Base-by-base conservation (phyloP, 1,140 invertebrate species). In the Aleiodes sp. region DNA sequence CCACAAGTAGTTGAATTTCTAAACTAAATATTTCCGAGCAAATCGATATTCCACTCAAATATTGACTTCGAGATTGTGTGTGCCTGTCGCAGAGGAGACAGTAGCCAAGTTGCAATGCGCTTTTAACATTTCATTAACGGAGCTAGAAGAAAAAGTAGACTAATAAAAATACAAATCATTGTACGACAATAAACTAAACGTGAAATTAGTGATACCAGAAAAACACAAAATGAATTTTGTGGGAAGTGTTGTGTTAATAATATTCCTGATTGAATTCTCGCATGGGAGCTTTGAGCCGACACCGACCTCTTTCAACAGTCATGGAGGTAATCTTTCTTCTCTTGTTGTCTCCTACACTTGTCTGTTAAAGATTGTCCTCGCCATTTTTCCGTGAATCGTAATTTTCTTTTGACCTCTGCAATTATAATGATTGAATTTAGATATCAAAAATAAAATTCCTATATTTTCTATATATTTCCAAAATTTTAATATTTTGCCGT, bases 1-100 rank as follows among this genome's bases (percentile, higher is more conserved):
- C 73, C 73, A 12, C 75, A 31, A 0, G 62, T 66, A 52, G 72
- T 65, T 43, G 60, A 74, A 68, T 76, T 75, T 75, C 21, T 63
- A 52, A 39, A 76, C 73, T 76, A 75, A n/a, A n/a, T 67, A 73
- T 77, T 76, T 76, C 75, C 66, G 76, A 71, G 75, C 82, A 74
- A 84, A 84, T 84, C 82, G 83, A 84, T 84, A 84, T 84, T 82
- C 77, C 77, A 73, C 79, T 84, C 77, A 82, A 84, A 84, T 84
- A 84, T 84, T 84, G 83, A 84, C 82, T 84, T 62, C 74, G 75
- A 80, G 76, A 79, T 79, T 81, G 81, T 83, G 80, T 77, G 69
- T 68, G 46, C 33, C 41, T 80, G 80, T 80, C 77, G 80, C 78
- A 77, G 80, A 68, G 71, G 70, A 76, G 70, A 70, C 59, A 52